Conservation (phyloP, 2,888 invertebrate genomes). For the Auanema freiburgensis region DNA sequence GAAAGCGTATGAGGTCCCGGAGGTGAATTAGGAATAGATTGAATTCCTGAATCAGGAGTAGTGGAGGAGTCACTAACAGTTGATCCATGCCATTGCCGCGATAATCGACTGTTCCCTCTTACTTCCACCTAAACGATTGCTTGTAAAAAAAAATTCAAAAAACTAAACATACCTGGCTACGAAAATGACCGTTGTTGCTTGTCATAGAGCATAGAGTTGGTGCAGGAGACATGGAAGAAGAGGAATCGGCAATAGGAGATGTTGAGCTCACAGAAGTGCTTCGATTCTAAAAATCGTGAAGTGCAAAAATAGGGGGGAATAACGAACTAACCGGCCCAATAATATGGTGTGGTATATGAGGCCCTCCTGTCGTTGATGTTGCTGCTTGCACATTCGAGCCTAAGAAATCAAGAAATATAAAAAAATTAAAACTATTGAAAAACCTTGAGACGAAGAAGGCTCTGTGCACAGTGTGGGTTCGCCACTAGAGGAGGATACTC, state of each 20-base stretch:
- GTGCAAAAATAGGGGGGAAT: background rate
- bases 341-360: too few relatives aligned
- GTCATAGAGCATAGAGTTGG: background rate
- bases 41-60: conserved; percentile 62
- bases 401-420: background rate
- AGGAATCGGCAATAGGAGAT: conserved; percentile 17
- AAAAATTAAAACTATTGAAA: too few relatives aligned
- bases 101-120: background rate
- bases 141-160: background rate
- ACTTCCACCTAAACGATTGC: background rate
- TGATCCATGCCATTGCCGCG: conserved; percentile 12
- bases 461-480: background rate
- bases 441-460: background rate
- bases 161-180: conserved; percentile 7
- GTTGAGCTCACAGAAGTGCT: conserved; percentile 21
- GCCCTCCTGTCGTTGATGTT: too few relatives aligned
- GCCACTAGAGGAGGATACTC: background rate
- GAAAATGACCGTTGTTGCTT: background rate
- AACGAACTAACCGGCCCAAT: background rate
- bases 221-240: conserved; percentile 17
- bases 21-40: conserved; percentile 55
- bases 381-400: conserved; percentile 1
- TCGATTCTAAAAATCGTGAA: conserved; percentile 6
- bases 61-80: conserved; percentile 38
- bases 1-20: conserved; percentile 17